Evolutionary conservation across 2,797 vertebrate species (phyloP), one percentile per base, ranked within the genome.

Genomic region (Pantherophis alleghaniensis): DNA sequence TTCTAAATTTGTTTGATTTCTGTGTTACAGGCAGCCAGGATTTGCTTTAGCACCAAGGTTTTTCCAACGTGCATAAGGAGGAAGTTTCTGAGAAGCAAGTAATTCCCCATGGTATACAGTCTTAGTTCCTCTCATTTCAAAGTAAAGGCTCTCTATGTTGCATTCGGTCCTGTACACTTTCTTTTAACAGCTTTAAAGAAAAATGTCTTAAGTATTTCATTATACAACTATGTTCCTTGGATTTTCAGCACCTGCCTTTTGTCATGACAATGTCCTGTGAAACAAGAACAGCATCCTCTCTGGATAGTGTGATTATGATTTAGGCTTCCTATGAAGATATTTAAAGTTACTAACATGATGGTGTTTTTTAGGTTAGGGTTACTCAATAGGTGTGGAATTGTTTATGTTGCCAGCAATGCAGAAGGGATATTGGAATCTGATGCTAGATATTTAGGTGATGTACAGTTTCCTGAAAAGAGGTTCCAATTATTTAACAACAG

Each of bases 21-120:
- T 61, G 14, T n/a, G 42, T 88, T 13, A 60, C 86, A 79, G 66
- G 63, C 86, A 89, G 92, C 42, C 24, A 55, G 69, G 56, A 20
- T 93, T 88, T 47, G 69, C 63, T 86, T 63, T 18, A 87, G 87
- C 90, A 56, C 86, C 79, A 93, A 90, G 18, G 16, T 20, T 95
- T 95, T 89, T 86, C 42, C 91, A 96, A 88, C 42, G 37, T 59
- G 16, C n/a, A 28, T 4, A 16, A n/a, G 32, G n/a, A 94, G 88
- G 42, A 83, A 90, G n/a, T 42, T 86, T 60, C 83, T 59, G 51
- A 86, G 90, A 1, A 66, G 53, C 60, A 92, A 18, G 18, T 0
- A 61, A 79, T 55, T 83, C 22, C 47, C 37, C 57, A 42, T 37
- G 18, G 47, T 28, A 26, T 22, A 60, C 66, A 60, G 42, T 22